Conservation (phyloP, 2,888 invertebrate genomes). For the Pogonocherus hispidulus region DNA sequence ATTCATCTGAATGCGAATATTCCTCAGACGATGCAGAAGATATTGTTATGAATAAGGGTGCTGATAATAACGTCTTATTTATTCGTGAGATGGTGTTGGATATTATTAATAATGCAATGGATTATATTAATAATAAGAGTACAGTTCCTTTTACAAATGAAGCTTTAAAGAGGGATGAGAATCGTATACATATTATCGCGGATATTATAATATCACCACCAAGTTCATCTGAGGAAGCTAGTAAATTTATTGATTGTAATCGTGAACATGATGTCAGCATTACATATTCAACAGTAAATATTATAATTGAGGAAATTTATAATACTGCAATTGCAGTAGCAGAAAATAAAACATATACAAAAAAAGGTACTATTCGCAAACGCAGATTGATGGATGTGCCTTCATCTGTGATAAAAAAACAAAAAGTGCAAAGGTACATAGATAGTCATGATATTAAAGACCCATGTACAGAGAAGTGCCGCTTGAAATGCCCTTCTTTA, state of each 20-base stretch:
- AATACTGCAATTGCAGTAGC: background rate
- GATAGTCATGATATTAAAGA: too few species aligned
- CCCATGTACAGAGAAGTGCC: background rate
- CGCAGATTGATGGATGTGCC: conserved; percentile 4
- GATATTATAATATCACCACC: background rate
- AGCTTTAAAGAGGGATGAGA: conserved; percentile 2
- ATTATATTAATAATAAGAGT: conserved; percentile 5
- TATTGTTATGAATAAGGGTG: conserved; percentile 1
- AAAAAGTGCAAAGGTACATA: background rate
- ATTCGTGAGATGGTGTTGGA: background rate
- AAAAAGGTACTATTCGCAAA: conserved; percentile 5
- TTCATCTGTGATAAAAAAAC: conserved; percentile 3
- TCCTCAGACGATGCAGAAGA: background rate
- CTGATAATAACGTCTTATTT: conserved; percentile 3
- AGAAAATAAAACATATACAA: background rate
- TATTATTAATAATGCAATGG: conserved; percentile 1
- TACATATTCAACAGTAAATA: conserved; percentile 1
- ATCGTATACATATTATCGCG: background rate
- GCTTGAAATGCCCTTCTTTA: conserved; percentile 3
- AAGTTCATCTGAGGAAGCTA: conserved; percentile 4
- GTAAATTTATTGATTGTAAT: too few species aligned
- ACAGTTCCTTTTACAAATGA: conserved; percentile 5
- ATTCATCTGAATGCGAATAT: conserved; percentile 5
- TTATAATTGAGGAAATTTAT: conserved; percentile 1
- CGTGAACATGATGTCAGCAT: too few species aligned